Evolutionary conservation across 2,888 invertebrate genomes (phyloP).

Genomic region (Chrysina gloriosa): DNA sequence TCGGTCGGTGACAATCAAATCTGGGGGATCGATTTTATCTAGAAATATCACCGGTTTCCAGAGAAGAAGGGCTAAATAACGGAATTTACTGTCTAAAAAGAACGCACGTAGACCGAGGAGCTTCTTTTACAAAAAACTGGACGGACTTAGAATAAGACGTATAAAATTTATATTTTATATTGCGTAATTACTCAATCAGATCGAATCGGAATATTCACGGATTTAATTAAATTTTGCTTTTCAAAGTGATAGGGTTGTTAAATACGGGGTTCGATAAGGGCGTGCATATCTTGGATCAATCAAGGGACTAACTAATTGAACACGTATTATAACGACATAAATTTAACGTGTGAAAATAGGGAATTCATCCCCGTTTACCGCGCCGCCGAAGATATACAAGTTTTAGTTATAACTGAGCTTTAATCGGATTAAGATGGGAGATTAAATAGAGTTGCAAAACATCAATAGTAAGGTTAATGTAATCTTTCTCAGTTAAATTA

Average conservation of each 20-base stretch:
- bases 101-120: background rate
- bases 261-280: background rate
- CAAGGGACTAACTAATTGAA: constrained; percentile 12
- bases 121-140: too few species aligned
- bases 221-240: background rate
- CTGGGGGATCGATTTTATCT: constrained; percentile 6
- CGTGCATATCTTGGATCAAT: background rate
- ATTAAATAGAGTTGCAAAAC: constrained; percentile 29
- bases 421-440: constrained; percentile 24
- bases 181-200: too few species aligned
- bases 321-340: constrained; percentile 14
- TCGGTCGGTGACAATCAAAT: constrained; percentile 8
- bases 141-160: too few species aligned
- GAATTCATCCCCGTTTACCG: constrained; percentile 4
- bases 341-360: constrained; percentile 27
- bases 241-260: background rate
- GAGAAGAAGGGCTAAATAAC: background rate
- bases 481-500: constrained; percentile 19
- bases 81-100: background rate
- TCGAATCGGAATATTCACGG: too few species aligned
- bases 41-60: background rate
- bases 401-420: constrained; percentile 21
- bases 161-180: too few species aligned
- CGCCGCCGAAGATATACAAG: constrained; percentile 13
- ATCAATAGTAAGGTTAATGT: constrained; percentile 24